These are phyloP conservation scores for Pelvicachromis taeniatus DNA, from an alignment of 2,113 vertebrate genomes.

Conservation along the genomic window DNA sequence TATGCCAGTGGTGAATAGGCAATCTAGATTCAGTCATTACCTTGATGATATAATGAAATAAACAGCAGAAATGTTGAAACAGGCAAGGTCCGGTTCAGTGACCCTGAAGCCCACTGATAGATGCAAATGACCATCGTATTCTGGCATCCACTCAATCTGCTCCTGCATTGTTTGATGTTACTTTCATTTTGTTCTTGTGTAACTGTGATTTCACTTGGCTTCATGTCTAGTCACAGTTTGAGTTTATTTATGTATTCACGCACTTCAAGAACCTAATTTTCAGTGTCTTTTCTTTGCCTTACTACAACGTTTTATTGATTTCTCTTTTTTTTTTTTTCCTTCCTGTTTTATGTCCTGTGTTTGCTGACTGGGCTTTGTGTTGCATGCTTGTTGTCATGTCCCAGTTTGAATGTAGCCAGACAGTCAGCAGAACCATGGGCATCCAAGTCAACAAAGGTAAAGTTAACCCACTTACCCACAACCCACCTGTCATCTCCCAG, in stretches of 20 bases:
- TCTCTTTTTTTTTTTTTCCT: slow-evolving; percentile 3
- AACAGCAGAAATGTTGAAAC: neutral
- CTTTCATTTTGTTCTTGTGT: slow-evolving; percentile 13
- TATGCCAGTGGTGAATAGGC: neutral
- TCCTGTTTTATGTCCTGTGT: slow-evolving; percentile 46
- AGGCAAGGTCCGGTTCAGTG: neutral
- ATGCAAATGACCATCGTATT: neutral
- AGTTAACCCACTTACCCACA: slow-evolving; percentile 47
- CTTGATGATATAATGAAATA: neutral
- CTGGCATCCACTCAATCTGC: slow-evolving; percentile 61
- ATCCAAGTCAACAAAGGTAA: slow-evolving; percentile 75
- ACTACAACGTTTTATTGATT: slow-evolving; percentile 42
- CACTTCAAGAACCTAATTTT: neutral
- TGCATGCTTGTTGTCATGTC: slow-evolving; percentile 71
- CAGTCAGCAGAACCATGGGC: slow-evolving; percentile 69
- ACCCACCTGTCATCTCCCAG: slow-evolving; percentile 17
- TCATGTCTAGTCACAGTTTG: neutral
- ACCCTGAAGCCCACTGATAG: slow-evolving; percentile 23
- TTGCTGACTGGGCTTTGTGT: slow-evolving; percentile 57
- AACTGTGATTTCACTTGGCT: slow-evolving; percentile 32
- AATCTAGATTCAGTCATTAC: slow-evolving; percentile 1
- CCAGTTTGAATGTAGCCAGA: slow-evolving; percentile 77
- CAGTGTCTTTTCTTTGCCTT: slow-evolving; percentile 30
- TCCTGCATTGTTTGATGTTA: neutral
- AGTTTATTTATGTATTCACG: neutral